A percentile compares a stretch with the other conserved stretches of the same genome.
These are phyloP conservation scores for Tetramorium alpestre DNA, from an alignment of 1,140 invertebrate genomes.

Conservation along the genomic window DNA sequence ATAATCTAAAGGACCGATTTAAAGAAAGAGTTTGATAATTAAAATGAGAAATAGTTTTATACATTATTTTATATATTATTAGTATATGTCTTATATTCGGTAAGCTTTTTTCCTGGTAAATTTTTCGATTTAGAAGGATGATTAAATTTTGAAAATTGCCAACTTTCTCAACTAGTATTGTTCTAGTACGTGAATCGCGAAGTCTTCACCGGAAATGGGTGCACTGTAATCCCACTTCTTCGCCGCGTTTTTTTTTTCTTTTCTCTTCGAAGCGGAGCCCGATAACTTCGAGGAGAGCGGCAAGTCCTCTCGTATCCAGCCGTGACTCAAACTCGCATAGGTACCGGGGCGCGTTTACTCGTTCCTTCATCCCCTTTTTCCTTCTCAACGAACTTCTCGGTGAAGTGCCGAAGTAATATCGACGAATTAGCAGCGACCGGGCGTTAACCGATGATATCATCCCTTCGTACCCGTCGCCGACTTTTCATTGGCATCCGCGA, in stretches of 20 bases:
- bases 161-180: conserved; percentile 19
- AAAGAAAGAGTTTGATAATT: not conserved
- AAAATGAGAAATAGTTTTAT: not conserved
- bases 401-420: conserved; percentile 56
- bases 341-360: conserved; percentile 25
- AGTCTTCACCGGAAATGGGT: conserved; percentile 33
- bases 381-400: conserved; percentile 30
- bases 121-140: not conserved
- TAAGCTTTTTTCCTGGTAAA: not conserved
- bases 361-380: not conserved
- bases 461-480: conserved; percentile 17
- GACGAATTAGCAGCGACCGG: conserved; percentile 60
- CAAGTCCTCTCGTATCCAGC: conserved; percentile 62
- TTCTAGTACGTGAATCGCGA: conserved; percentile 19
- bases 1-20: not conserved
- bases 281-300: conserved; percentile 50
- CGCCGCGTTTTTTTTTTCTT: not conserved
- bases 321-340: conserved; percentile 32
- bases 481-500: conserved; percentile 36
- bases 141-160: conserved; percentile 18
- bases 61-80: not conserved
- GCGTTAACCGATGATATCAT: conserved; percentile 61
- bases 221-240: conserved; percentile 37
- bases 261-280: conserved; percentile 30
- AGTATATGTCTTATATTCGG: not conserved